Evolutionary conservation across 2,888 invertebrate species (phyloP).

Genomic region (Ischnura elegans): DNA sequence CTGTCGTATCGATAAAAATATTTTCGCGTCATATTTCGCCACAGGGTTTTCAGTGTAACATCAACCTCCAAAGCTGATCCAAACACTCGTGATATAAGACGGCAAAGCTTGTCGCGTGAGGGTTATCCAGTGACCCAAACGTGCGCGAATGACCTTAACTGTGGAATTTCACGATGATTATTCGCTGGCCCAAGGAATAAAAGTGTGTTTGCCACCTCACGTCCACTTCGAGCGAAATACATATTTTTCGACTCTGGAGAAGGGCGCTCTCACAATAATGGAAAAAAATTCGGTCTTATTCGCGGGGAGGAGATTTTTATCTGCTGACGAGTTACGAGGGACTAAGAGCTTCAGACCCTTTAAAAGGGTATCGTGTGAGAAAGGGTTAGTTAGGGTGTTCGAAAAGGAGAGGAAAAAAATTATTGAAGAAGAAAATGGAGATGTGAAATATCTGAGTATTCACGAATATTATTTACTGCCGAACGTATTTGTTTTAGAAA

Average conservation of each 20-base stretch:
- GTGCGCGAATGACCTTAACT: background rate
- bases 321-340: background rate
- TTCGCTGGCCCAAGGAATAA: background rate
- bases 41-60: background rate
- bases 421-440: background rate
- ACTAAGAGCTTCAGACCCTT: background rate
- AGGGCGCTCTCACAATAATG: background rate
- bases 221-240: background rate
- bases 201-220: background rate
- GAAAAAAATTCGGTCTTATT: background rate
- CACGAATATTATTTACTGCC: too few relatives aligned
- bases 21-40: background rate
- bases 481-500: too few relatives aligned
- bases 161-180: background rate
- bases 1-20: background rate
- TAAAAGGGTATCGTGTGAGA: background rate
- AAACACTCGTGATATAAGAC: background rate
- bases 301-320: background rate
- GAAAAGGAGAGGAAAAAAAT: background rate
- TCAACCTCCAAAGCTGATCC: background rate
- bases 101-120: background rate
- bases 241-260: background rate
- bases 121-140: background rate
- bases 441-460: too few relatives aligned
- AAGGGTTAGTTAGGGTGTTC: background rate